Base-by-base conservation (phyloP, 2,797 vertebrate species). In the Otolemur crassicaudatus region DNA sequence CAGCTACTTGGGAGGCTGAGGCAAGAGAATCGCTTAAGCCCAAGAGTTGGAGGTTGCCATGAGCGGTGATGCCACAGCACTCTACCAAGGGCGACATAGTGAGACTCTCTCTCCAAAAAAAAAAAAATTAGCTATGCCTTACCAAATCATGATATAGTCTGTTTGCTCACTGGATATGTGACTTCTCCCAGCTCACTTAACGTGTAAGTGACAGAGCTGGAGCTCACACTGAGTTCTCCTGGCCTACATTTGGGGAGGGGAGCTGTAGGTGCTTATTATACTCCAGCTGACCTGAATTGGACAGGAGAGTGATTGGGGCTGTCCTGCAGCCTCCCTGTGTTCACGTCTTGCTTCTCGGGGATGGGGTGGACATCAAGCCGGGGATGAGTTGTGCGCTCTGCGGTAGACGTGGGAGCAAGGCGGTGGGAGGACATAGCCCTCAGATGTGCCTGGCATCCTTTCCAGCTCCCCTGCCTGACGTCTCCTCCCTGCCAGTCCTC, bases 341-440 rank as follows among this genome's bases (percentile, higher is more conserved):
- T 65, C 58, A 65, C 7, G 4, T 19, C 10, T 1, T 13, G 46
- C 16, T 53, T 90, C 43, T 80, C 2, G 0, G 27, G 80, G 14
- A 12, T 23, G 31, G 8, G 81, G 53, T 37, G 22, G 10, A 31
- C 17, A 5, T 7, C 22, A 4, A 3, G 14, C 22, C 37, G 4
- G 43, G 53, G 40, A 61, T 27, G 1, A 13, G 34, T 2, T 22
- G n/a, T 25, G 43, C 0, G 1, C 60, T 75, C n/a, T 19, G 56
- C 84, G 53, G 40, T 34, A 14, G 43, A 27, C 3, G 7, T n/a
- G 58, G 27, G 70, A 67, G 60, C 58, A 17, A n/a, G 58, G 17
- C 0, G 1, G 37, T n/a, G 34, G 43, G 19, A 10, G 40, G 58
- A 63, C 34, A 46, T 20, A 6, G 6, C 43, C 80, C n/a, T 4